Base-by-base conservation (phyloP, 2,113 vertebrate genomes). In the Clarias macrocephalus region DNA sequence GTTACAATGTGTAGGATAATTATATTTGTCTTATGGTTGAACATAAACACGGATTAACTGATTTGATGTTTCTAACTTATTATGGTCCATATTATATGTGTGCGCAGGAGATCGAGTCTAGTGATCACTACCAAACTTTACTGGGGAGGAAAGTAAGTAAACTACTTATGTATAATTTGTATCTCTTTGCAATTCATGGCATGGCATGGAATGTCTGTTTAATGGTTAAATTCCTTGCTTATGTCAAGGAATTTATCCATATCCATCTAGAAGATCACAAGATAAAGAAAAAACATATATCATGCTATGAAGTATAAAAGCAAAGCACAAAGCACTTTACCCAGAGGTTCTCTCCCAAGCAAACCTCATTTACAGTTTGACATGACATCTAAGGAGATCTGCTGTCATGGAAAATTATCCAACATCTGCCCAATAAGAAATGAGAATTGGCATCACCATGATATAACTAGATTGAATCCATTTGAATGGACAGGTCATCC, bases 61-160 rank as follows among this genome's bases (percentile, higher is more conserved):
- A 84, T 68, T 28, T 28, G 37, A 37, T 82, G 80, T 82, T 11
- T 70, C 9, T 30, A 83, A n/a, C 65, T 72, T 2, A 19, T 56
- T 25, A 56, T 2, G 57, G 48, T 75, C n/a, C 23, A 48, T 8
- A 6, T 73, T 56, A 37, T 63, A 28, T 28, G 59, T 63, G 28
- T 63, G 59, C 68, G 60, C 91, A 99, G 98, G 96, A 97, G 98
- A 83, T 99, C 98, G 90, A 99, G 98, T 88, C 94, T 99, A 90
- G 98, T 99, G 91, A 99, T 99, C 93, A 99, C 98, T 89, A 99
- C 98, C 28, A 99, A 99, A 90, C 96, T 99, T 56, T 99, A 99
- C 96, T 99, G 98, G 98, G 98, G 98, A 90, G 98, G 98, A 95
- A 99, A 97, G 98, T 99, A 96, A 98, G 97, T 98, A 70, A 75